These are phyloP conservation scores for Bombus superbus DNA, from an alignment of 1,140 invertebrate genomes.

Conservation along the genomic window DNA sequence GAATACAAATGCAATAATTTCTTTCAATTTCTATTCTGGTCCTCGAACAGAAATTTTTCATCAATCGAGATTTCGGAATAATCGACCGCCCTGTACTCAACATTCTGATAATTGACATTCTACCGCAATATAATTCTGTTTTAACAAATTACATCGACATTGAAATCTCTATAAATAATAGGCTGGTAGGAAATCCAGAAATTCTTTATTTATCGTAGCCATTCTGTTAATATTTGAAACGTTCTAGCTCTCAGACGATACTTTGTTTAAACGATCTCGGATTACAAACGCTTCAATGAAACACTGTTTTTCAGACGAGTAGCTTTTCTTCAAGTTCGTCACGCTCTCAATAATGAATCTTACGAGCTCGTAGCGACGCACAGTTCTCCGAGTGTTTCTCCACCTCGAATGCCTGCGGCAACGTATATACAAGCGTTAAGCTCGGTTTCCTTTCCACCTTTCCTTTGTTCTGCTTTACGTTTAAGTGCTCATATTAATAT, in stretches of 20 bases:
- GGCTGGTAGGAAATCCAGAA: background rate
- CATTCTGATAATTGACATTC: too few relatives aligned
- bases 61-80: too few relatives aligned
- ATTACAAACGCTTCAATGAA: background rate
- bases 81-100: too few relatives aligned
- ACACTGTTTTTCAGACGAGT: background rate
- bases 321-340: background rate
- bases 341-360: background rate
- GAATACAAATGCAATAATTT: too few relatives aligned
- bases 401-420: background rate
- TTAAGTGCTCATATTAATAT: background rate
- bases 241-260: background rate
- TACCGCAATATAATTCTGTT: background rate
- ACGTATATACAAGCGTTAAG: background rate
- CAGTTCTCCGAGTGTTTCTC: constrained; percentile 1
- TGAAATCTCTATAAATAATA: background rate
- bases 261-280: background rate
- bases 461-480: background rate
- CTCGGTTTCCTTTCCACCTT: background rate
- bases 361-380: background rate
- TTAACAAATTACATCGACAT: background rate
- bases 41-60: too few relatives aligned
- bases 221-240: background rate
- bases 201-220: background rate
- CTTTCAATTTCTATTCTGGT: too few relatives aligned